phyloP scores from a whole-genome alignment of 92 coral and sea anemone genomes.

The Epizoanthus fatuus region DNA sequence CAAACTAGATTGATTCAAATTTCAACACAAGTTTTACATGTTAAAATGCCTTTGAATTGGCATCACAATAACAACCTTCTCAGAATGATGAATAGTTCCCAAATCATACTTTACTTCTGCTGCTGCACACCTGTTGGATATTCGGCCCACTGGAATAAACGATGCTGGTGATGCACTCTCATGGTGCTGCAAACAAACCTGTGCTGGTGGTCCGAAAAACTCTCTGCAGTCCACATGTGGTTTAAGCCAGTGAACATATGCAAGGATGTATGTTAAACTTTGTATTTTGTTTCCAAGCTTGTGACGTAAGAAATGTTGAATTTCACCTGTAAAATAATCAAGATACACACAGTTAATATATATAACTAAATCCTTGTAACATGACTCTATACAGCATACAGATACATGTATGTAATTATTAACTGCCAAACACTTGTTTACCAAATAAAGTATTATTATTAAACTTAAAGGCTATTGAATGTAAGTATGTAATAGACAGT shows the following conservation, averaged over 20 bases:
- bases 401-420: neutral
- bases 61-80: conserved; percentile 44
- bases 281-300: conserved; percentile 6
- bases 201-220: conserved; percentile 37
- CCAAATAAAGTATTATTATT: no score
- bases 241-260: conserved; percentile 44
- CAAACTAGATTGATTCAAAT: neutral
- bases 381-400: neutral
- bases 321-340: conserved; percentile 13
- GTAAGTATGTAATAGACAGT: no score
- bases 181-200: conserved; percentile 34
- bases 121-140: conserved; percentile 58
- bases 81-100: conserved; percentile 35
- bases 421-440: no score
- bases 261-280: conserved; percentile 33
- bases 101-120: conserved; percentile 39
- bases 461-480: no score
- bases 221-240: conserved; percentile 37
- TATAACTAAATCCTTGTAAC: neutral
- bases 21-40: conserved; percentile 11
- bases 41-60: conserved; percentile 53
- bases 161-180: conserved; percentile 46
- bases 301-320: conserved; percentile 47
- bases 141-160: conserved; percentile 54
- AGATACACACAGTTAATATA: neutral